phyloP scores from a whole-genome alignment of 92 coral and sea anemone species.

The Phymanthus crucifer region DNA sequence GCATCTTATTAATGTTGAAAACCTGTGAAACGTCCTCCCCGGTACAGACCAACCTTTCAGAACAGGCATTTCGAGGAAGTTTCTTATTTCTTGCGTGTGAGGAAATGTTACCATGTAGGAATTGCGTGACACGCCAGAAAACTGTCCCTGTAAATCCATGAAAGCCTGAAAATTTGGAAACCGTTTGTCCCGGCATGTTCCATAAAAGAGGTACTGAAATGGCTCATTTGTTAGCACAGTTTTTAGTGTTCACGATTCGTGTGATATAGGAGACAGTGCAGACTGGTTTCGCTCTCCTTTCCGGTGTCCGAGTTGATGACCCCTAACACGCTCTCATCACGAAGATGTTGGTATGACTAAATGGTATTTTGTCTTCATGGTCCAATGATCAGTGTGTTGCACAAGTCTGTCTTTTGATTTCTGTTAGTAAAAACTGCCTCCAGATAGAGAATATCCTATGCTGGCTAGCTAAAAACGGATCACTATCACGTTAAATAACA shows the following conservation, averaged over 20 bases:
- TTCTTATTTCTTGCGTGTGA: neutral
- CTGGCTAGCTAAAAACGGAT: conserved; percentile 13
- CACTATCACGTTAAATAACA: conserved; percentile 2
- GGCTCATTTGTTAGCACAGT: neutral
- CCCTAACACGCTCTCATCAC: conserved; percentile 23
- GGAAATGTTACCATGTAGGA: neutral
- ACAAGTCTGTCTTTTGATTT: conserved; percentile 19
- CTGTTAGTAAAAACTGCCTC: conserved; percentile 26
- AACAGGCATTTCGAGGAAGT: neutral
- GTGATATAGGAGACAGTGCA: conserved; percentile 26
- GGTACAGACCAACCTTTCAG: neutral
- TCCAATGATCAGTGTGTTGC: conserved; percentile 19
- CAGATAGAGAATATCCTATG: conserved; percentile 12
- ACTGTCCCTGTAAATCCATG: conserved; percentile 11
- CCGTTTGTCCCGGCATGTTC: neutral
- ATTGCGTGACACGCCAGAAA: conserved; percentile 22
- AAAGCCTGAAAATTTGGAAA: neutral
- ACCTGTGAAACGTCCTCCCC: neutral
- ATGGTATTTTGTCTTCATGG: conserved; percentile 6
- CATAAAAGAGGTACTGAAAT: neutral
- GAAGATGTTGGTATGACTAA: conserved; percentile 1
- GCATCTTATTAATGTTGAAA: neutral
- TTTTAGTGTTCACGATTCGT: conserved; percentile 3
- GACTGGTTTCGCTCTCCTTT: conserved; percentile 1
- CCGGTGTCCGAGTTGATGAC: conserved; percentile 41